Evolutionary conservation across 2,113 vertebrate genomes (phyloP), one percentile per base, ranked within the genome.

Genomic region (Cyprinodon brontotheroides): DNA sequence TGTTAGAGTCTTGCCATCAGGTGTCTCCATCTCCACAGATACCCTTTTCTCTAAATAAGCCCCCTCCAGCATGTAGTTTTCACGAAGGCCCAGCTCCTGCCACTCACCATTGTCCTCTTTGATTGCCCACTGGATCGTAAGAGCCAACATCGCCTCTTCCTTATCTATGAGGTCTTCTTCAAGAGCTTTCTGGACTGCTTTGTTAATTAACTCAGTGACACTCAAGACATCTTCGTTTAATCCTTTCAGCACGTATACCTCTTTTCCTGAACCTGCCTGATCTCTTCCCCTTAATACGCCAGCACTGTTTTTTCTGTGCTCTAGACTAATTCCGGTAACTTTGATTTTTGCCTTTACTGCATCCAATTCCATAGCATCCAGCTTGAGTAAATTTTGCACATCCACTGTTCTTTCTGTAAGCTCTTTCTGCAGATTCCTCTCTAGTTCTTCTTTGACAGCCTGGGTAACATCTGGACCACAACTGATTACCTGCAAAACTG

Each of bases 141-240:
- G 60, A 37, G 84, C 87, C 74, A 76, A 0, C 61, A 68, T 61
- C 0, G 83, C 85, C 74, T 89, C 80, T 0, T 87, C 8, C 53
- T 80, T 83, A 3, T 83, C 36, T n/a, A 67, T 29, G 2, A 48
- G 0, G 66, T 82, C 83, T 68, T 77, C 12, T 12, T 0, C n/a
- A 11, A 91, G 78, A 1, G 71, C 70, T 43, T 75, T 45, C 4
- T 75, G 68, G 41, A 83, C 15, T 6, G 77, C 78, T 72, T 11
- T 63, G 53, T 10, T 71, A 2, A 89, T 10, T 1, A 87, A 60
- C 4, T 82, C 80, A 14, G 3, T 40, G 47, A 89, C 70, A 13
- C 79, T 78, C 75, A 89, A 59, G 53, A 92, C 80, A 0, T 92
- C 87, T 39, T 91, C 90, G 48, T 77, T 89, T 1, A 92, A 72